Base-by-base conservation (phyloP, 1,140 invertebrate species). In the Drosophila tropicalis region DNA sequence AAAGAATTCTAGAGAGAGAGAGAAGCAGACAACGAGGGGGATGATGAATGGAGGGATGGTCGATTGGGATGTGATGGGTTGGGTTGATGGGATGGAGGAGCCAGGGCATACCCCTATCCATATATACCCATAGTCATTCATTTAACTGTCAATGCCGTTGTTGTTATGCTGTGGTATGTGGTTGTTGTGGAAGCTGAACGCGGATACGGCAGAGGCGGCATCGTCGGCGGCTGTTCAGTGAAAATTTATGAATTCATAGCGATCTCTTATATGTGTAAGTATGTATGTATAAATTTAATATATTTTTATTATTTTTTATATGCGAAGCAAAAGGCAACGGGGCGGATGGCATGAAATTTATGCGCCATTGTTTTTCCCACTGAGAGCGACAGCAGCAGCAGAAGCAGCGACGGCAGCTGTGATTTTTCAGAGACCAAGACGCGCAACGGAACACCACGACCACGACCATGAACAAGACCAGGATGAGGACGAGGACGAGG, bases 81-180 rank as follows among this genome's bases (percentile, higher is more conserved):
- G n/a, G 41, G n/a, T 6, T 17, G 44, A 19, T 47, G 7, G 44
- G 1, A 15, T 15, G 15, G 15, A 9, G 17, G 17, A 1, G 44
- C 3, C 44, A 22, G 19, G 44, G 9, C 17, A 47, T 51, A 51
- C 44, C 44, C 44, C 44, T 22, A 51, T 51, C 44, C 44, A 22
- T 22, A 51, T 51, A 51, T 22, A 51, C 55, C 62, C 64, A 71
- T 55, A 83, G 70, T 82, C 67, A 82, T 82, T 71, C 75, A 82
- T 82, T 82, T 83, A 79, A 83, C 80, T 82, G 80, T 82, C 80
- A 82, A 82, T 81, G 79, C 72, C 68, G 78, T 72, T 81, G 78
- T 72, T 81, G 78, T 81, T 81, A 81, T 81, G 79, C 79, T 71
- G 72, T 71, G 73, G 75, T 76, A 51, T 77, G 67, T 73, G 67